Evolutionary conservation across 1,140 invertebrate species (phyloP), one percentile per base, ranked within the genome.

Genomic region (Leptoteleia sp.): DNA sequence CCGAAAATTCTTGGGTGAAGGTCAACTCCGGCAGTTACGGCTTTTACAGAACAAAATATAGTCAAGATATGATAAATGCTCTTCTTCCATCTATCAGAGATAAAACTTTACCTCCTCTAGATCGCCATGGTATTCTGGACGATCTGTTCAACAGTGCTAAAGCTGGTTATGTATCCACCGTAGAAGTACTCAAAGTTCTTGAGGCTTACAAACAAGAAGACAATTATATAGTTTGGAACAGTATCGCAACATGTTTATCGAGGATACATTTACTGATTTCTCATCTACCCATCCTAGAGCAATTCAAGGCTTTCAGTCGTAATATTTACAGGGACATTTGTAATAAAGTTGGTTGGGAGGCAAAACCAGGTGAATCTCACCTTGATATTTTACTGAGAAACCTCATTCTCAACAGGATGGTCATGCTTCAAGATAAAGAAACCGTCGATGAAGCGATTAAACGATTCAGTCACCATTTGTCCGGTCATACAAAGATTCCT

Each of bases 141-240:
- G 98, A 99, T 87, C 91, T 98, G 27, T 98, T 97, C 88, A 96
- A 97, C 19, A 91, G 98, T 88, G 94, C 97, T 1, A 94, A 97
- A 89, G 94, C 96, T n/a, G 96, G 97, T 3, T 92, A 95, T 70
- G 91, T 92, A 0, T 92, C 93, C 19, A 96, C 96, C 9, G 93
- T 93, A 0, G 94, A 97, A 81, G 93, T 95, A 12, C 82, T 95
- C 16, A 86, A 89, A 22, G 81, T 91, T 0, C 83, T 91, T 54
- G 91, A 93, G 73, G 94, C 96, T 0, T 98, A 95, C 86, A 91
- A 92, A 48, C 92, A 95, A 72, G 97, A 99, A 87, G 94, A 94
- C n/a, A 95, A 97, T 87, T 98, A 95, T 87, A 97, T 96, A 0
- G 97, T 98, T 0, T 98, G 97, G 97, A 94, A 92, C 1, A 95